Evolutionary conservation across 2,797 vertebrate species (phyloP).

Genomic region (Helarctos malayanus): DNA sequence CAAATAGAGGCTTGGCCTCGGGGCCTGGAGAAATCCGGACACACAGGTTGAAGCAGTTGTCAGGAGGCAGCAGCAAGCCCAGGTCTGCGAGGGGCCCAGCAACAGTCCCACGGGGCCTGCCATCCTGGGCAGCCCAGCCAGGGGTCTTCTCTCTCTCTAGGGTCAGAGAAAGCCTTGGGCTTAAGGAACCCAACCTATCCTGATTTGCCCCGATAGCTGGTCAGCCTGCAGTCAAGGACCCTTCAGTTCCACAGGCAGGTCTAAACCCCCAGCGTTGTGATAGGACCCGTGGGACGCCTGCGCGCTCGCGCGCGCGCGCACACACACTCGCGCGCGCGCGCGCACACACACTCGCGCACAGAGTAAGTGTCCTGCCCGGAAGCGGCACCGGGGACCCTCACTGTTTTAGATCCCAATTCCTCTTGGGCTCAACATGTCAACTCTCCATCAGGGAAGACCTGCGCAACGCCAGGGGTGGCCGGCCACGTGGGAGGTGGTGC

Average conservation of each 20-base stretch:
- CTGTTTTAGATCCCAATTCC: not conserved
- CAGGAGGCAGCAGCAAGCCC: not conserved
- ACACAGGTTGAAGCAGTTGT: constrained; percentile 78
- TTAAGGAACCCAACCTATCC: not conserved
- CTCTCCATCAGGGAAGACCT: too few species aligned
- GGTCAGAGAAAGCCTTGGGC: not conserved
- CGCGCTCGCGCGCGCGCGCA: too few species aligned
- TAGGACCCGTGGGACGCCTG: rapidly evolving
- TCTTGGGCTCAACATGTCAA: not conserved
- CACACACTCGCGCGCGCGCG: too few species aligned
- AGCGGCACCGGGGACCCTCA: not conserved
- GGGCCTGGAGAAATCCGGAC: constrained; percentile 77
- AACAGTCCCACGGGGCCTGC: not conserved
- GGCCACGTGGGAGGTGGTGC: not conserved
- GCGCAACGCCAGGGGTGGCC: not conserved
- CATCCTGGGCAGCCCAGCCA: not conserved
- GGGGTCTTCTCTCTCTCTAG: not conserved
- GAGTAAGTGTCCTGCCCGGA: not conserved
- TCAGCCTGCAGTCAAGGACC: not conserved
- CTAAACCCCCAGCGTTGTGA: rapidly evolving
- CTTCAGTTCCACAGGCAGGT: not conserved
- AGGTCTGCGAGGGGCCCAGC: not conserved
- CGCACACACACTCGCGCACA: too few species aligned
- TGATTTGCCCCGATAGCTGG: not conserved
- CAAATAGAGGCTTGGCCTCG: not conserved